Conservation (phyloP, 2,888 invertebrate genomes). For the Mythimna loreyi region DNA sequence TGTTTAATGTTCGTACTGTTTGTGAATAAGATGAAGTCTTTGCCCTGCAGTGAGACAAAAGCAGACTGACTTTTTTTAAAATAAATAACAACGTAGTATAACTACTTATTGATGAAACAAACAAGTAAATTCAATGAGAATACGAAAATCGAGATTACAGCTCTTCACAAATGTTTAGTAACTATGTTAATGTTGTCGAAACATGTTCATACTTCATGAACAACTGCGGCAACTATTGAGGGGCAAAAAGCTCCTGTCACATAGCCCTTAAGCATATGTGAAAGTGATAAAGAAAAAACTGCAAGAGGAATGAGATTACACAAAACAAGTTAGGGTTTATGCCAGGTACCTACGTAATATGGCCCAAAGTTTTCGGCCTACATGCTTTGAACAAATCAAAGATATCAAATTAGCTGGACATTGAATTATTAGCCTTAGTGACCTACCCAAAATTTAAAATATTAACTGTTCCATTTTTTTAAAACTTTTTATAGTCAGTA, state of each 20-base stretch:
- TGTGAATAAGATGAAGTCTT: neutral
- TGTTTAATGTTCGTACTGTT: neutral
- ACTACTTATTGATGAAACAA: neutral
- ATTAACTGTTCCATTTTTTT: no score
- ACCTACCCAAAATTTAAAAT: no score
- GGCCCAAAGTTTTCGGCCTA: no score
- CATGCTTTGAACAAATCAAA: no score
- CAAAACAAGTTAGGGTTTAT: neutral
- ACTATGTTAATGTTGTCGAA: no score
- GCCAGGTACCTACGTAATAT: no score
- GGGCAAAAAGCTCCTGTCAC: neutral
- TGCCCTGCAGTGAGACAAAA: neutral
- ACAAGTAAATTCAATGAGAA: neutral
- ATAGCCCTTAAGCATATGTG: neutral
- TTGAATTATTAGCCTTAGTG: no score
- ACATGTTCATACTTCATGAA: neutral
- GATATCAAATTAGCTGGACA: no score
- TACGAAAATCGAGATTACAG: neutral
- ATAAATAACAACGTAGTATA: neutral
- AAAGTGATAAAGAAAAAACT: neutral
- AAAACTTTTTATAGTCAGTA: no score
- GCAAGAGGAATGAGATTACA: neutral
- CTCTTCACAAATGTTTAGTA: no score
- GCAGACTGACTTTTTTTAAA: neutral
- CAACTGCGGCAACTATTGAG: neutral